phyloP scores from a whole-genome alignment of 1,140 invertebrate species.

The Drosophila sp. region DNA sequence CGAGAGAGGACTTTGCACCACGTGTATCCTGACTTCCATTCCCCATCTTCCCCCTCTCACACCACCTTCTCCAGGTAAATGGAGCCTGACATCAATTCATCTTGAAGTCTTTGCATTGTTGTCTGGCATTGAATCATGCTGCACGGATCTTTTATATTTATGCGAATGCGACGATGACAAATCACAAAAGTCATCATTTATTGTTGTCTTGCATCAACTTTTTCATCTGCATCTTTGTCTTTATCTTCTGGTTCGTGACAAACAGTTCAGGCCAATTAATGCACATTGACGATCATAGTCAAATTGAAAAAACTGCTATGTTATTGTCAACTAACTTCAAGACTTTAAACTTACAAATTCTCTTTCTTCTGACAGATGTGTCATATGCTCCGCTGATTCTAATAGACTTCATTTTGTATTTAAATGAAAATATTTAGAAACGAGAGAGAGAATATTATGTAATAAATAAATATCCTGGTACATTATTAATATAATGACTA shows the following conservation, averaged over 20 bases:
- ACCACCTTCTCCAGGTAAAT: conserved; percentile 17
- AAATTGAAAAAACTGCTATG: too few species aligned
- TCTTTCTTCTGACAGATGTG: too few species aligned
- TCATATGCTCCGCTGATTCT: too few species aligned
- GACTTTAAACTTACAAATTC: too few species aligned
- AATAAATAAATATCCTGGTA: too few species aligned
- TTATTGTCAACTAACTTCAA: too few species aligned
- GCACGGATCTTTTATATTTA: conserved; percentile 15
- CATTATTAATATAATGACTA: too few species aligned
- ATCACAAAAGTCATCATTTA: conserved; percentile 5
- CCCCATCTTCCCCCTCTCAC: not conserved
- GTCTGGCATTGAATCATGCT: not conserved
- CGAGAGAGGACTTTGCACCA: not conserved
- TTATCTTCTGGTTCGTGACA: not conserved
- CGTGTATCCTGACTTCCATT: not conserved
- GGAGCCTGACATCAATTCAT: conserved; percentile 2
- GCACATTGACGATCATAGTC: not conserved
- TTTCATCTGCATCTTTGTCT: not conserved
- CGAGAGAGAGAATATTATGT: too few species aligned
- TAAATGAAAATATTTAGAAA: too few species aligned
- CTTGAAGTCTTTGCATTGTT: conserved; percentile 12
- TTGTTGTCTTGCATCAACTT: not conserved
- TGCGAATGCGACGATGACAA: conserved; percentile 20
- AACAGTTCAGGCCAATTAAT: conserved; percentile 17
- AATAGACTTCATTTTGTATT: too few species aligned